Percentiles rank a stretch among this genome's conserved stretches.
Conservation (phyloP, 1,140 invertebrate species). For the Episyrphus balteatus region DNA sequence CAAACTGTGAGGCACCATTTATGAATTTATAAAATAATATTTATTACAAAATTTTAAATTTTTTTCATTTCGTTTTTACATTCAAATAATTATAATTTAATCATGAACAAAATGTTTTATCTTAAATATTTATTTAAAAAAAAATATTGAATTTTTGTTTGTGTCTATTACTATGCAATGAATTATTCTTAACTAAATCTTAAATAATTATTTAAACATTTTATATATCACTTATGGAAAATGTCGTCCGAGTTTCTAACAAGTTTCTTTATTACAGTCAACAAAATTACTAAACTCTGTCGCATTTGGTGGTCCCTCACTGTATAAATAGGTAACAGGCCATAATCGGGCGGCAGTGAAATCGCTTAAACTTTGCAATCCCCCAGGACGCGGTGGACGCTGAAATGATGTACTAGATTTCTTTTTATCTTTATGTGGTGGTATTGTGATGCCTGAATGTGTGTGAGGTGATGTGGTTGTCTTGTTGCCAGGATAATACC, state of each 20-base stretch:
- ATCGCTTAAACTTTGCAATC: slow-evolving; percentile 36
- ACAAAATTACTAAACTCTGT: slow-evolving; percentile 37
- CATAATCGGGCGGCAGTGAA: slow-evolving; percentile 44
- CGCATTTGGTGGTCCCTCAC: slow-evolving; percentile 46
- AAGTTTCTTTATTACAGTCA: slow-evolving; percentile 36
- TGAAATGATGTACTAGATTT: slow-evolving; percentile 23
- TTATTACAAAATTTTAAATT: no score
- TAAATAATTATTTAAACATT: background rate
- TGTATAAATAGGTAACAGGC: slow-evolving; percentile 56
- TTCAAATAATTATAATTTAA: no score
- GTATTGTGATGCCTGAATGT: slow-evolving; percentile 21
- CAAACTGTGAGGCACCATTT: no score
- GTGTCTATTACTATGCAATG: no score
- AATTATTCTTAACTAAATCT: no score
- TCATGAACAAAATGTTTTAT: no score
- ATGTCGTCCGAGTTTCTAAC: slow-evolving; percentile 11
- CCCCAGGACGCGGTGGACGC: slow-evolving; percentile 39
- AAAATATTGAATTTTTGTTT: no score
- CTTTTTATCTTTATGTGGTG: slow-evolving; percentile 35
- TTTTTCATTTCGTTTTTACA: no score
- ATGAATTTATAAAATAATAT: no score
- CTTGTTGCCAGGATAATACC: slow-evolving; percentile 50
- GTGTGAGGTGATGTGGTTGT: slow-evolving; percentile 2
- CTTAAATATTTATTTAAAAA: no score
- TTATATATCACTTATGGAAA: background rate